Conservation (phyloP, 2,113 vertebrate genomes). For the Stegastes partitus region DNA sequence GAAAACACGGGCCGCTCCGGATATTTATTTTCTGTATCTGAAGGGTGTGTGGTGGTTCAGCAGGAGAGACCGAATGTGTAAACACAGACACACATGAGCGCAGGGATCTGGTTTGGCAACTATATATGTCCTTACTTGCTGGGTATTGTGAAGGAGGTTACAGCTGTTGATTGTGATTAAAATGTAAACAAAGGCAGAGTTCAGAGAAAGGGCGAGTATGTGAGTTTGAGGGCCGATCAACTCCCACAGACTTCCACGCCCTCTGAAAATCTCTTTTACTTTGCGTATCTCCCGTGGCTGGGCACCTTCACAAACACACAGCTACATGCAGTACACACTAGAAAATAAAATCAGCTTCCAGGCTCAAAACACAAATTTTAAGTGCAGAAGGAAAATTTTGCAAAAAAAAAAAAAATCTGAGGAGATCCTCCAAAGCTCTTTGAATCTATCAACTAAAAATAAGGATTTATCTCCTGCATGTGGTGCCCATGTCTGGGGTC, state of each 20-base stretch:
- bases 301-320: slow-evolving; percentile 15
- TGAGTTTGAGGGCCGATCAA: slow-evolving; percentile 75
- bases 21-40: slow-evolving; percentile 68
- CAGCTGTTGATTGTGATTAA: slow-evolving; percentile 85
- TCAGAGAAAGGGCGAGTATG: slow-evolving; percentile 79
- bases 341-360: background rate
- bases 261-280: slow-evolving; percentile 49
- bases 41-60: slow-evolving; percentile 71
- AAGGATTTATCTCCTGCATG: slow-evolving; percentile 35
- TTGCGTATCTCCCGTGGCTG: slow-evolving; percentile 12
- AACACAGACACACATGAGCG: slow-evolving; percentile 77
- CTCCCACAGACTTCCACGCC: slow-evolving; percentile 56
- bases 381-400: background rate
- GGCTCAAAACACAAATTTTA: background rate
- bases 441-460: slow-evolving; percentile 39
- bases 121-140: slow-evolving; percentile 83
- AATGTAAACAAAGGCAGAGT: slow-evolving; percentile 84
- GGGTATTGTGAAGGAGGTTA: slow-evolving; percentile 81
- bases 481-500: slow-evolving; percentile 57
- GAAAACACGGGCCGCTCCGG: slow-evolving; percentile 43
- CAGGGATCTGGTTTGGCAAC: slow-evolving; percentile 85
- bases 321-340: background rate
- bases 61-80: slow-evolving; percentile 69
- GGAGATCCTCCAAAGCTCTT: background rate
- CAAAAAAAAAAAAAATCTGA: background rate